Evolutionary conservation across 2,888 invertebrate genomes (phyloP).

Genomic region (Melieria picta): DNA sequence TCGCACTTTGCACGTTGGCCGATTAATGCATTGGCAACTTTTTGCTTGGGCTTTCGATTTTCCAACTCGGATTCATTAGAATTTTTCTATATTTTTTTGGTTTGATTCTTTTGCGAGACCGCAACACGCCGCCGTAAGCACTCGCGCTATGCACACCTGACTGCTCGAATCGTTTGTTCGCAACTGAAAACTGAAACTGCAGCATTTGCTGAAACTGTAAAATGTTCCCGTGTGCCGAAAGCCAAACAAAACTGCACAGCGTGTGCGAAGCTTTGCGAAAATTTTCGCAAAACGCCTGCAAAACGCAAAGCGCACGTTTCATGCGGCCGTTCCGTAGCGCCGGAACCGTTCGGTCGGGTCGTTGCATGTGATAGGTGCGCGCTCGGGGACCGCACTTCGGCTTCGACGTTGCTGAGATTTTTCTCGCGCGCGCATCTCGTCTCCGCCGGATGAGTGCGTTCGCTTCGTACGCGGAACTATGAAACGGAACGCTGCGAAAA

Average conservation of each 20-base stretch:
- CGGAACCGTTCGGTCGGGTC: too few species aligned
- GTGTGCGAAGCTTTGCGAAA: constrained; percentile 9
- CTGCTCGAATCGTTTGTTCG: constrained; percentile 63
- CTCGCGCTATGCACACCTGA: constrained; percentile 47
- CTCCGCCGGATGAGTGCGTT: too few species aligned
- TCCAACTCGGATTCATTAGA: neutral
- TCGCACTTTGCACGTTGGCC: too few species aligned
- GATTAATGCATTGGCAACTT: neutral
- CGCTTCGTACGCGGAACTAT: too few species aligned
- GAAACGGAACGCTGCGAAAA: too few species aligned
- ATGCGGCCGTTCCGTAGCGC: too few species aligned
- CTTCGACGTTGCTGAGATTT: too few species aligned
- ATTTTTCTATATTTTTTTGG: neutral
- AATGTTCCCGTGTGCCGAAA: constrained; percentile 32
- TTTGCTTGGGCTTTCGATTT: neutral
- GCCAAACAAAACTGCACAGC: neutral
- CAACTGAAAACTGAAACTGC: constrained; percentile 53
- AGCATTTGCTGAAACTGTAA: neutral
- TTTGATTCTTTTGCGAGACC: constrained; percentile 11
- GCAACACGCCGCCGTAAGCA: constrained; percentile 9
- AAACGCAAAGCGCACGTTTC: too few species aligned
- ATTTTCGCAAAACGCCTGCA: constrained; percentile 8
- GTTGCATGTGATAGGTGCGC: neutral
- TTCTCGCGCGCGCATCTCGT: too few species aligned
- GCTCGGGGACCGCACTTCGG: constrained; percentile 15